These are phyloP conservation scores for Colinus virginianus DNA, from an alignment of 2,113 vertebrate genomes.

Conservation along the genomic window DNA sequence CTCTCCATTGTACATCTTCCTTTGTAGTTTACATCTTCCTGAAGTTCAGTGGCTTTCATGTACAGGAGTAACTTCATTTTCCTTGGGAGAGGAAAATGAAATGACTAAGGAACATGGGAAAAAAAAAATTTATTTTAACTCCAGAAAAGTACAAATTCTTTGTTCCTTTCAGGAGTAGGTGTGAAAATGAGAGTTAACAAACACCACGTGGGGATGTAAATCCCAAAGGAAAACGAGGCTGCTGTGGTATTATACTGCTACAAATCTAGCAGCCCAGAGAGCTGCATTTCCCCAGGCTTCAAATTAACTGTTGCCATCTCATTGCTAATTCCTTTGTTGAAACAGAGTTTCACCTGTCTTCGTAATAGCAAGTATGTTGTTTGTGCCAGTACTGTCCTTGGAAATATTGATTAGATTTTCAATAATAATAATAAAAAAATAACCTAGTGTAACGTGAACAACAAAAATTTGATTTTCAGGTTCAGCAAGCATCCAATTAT, in stretches of 20 bases:
- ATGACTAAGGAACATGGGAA: background rate
- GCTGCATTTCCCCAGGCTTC: constrained; percentile 66
- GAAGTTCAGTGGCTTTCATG: constrained; percentile 35
- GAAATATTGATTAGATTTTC: constrained; percentile 62
- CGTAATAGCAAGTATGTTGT: constrained; percentile 74
- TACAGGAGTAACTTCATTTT: constrained; percentile 49
- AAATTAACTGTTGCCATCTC: constrained; percentile 54
- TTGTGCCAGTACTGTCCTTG: constrained; percentile 74
- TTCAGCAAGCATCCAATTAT: constrained; percentile 93
- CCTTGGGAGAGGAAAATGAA: constrained; percentile 59
- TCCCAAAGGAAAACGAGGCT: constrained; percentile 74
- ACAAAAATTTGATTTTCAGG: constrained; percentile 81
- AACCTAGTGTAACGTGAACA: constrained; percentile 77
- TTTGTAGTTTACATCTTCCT: constrained; percentile 73
- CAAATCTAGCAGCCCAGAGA: constrained; percentile 63
- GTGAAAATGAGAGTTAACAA: background rate
- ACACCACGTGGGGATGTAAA: constrained; percentile 59
- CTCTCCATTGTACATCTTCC: constrained; percentile 69
- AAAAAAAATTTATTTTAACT: background rate
- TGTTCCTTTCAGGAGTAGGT: background rate
- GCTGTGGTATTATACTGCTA: constrained; percentile 58
- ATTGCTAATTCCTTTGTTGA: constrained; percentile 71
- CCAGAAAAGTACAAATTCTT: background rate
- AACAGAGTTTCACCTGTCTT: constrained; percentile 78
- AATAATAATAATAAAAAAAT: background rate